Evolutionary conservation across 1,140 invertebrate species (phyloP).

Genomic region (silkworm (Bombyx mori)): ASM3026992v2 NC_085121.1:6680001-6680500

Average conservation of each 20-base stretch:
- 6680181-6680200: constrained; percentile 28
- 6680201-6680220: constrained; percentile 8
- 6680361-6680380: background rate
- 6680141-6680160: constrained; percentile 24
- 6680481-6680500: too few species aligned
- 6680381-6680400: background rate
- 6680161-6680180: constrained; percentile 26
- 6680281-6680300: background rate
- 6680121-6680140: constrained; percentile 30
- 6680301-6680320: background rate
- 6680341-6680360: background rate
- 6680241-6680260: background rate
- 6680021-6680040: too few species aligned
- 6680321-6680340: background rate
- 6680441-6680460: background rate
- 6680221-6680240: constrained; percentile 3
- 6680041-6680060: too few species aligned
- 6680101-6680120: constrained; percentile 34
- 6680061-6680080: too few species aligned
- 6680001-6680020: too few species aligned
- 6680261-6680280: background rate
- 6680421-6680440: background rate
- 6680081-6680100: constrained; percentile 23
- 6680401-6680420: background rate
- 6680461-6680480: too few species aligned